Evolutionary conservation across 2,888 invertebrate species (phyloP), one percentile per base, ranked within the genome.

Genomic region (Abrostola tripartita): DNA sequence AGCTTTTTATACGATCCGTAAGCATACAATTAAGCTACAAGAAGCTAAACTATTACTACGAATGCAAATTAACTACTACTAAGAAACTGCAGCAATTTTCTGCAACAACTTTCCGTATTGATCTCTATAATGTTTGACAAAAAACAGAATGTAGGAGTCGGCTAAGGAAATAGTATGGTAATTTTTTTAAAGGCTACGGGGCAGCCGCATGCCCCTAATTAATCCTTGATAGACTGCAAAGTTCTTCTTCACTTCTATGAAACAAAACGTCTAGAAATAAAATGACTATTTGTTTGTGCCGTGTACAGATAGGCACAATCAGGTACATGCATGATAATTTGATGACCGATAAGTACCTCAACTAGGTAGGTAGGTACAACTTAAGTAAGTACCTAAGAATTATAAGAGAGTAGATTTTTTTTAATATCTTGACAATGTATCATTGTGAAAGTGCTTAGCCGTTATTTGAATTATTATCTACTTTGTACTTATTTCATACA

Each of bases 11-110:
- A 50, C 42, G 42, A 42, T 42, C 5, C 0, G 37, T 6, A 24
- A 52, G 51, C 38, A 40, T 47, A 53, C 24, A 38, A 69, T 50
- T 67, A 35, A 52, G 56, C 67, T 64, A n/a, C 41, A 50, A 54
- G 12, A 41, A 58, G 44, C 47, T 59, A 61, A 72, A 72, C 50
- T 53, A 51, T 56, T 11, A 51, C 49, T 53, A 10, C 42, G 50
- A 68, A 77, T 76, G 54, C 64, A 72, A 74, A 72, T 68, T 51
- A 65, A 56, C 38, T 40, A 62, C 44, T 58, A 59, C 64, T 40
- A 58, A 57, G 60, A 52, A 62, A 60, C 60, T 69, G 53, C 54
- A 40, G 63, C 42, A 54, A 74, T 74, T 74, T 74, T 69, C 63
- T 69, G 38, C 52, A 41, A 37, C 70, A 49, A 69, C 56, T 69